These are phyloP conservation scores for Dendrocincla fuliginosa DNA, from an alignment of 2,797 vertebrate genomes.

Conservation along the genomic window DNA sequence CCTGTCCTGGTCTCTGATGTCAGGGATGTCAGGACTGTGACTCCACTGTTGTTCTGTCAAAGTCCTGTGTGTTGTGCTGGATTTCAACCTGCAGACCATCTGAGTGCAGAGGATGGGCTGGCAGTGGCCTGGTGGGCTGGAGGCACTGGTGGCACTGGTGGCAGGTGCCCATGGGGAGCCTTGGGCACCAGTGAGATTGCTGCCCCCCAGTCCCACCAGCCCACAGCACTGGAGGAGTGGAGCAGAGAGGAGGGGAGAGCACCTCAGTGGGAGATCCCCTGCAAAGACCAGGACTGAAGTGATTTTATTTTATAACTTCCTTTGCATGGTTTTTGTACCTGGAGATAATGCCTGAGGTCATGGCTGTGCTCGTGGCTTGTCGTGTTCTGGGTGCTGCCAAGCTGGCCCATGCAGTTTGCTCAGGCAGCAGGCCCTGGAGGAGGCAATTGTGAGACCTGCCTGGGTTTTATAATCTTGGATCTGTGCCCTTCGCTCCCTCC, in stretches of 20 bases:
- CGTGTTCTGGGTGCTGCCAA: neutral
- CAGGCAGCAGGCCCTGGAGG: neutral
- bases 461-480: neutral
- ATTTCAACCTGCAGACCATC: neutral
- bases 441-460: neutral
- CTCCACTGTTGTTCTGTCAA: fast-evolving
- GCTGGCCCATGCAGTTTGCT: neutral
- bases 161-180: neutral
- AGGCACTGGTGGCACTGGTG: neutral
- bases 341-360: neutral
- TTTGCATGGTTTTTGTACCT: neutral
- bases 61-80: neutral
- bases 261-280: neutral
- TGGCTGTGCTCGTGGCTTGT: neutral
- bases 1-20: neutral
- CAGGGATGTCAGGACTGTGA: neutral
- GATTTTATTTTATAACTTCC: neutral
- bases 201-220: neutral
- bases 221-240: fast-evolving
- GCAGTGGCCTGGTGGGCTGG: neutral
- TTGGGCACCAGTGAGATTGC: no score
- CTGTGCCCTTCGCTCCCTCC: neutral
- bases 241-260: neutral
- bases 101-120: neutral
- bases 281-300: neutral